Percentiles rank a stretch among this genome's conserved stretches.
Evolutionary conservation across 2,797 vertebrate genomes (phyloP).

Genomic region (Chaenodraco wilsoni): DNA sequence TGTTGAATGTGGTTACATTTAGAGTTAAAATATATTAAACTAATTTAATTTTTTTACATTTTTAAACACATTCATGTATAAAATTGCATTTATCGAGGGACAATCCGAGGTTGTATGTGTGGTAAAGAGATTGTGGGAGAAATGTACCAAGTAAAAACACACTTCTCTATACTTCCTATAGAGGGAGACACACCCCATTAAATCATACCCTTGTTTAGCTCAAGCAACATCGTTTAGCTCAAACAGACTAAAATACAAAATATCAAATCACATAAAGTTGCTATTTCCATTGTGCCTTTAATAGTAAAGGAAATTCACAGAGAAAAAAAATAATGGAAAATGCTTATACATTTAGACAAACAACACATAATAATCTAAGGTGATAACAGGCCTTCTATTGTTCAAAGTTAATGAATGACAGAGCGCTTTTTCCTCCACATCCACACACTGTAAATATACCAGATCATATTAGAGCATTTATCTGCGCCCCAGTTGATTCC

Average conservation of each 20-base stretch:
- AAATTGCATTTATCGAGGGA: not conserved
- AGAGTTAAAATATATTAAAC: not conserved
- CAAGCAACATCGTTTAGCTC: accelerated
- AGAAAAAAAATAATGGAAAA: conserved; percentile 37
- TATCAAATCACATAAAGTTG: conserved; percentile 29
- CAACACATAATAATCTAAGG: conserved; percentile 41
- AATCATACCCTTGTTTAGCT: conserved; percentile 9
- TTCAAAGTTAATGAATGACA: conserved; percentile 52
- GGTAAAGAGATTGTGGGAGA: not conserved
- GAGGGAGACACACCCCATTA: conserved; percentile 70
- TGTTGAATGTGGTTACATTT: not conserved
- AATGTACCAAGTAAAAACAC: not conserved
- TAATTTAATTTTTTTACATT: not conserved
- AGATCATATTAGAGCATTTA: conserved; percentile 58
- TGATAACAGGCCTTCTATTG: conserved; percentile 32
- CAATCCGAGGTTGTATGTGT: not conserved
- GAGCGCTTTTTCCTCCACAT: conserved; percentile 41
- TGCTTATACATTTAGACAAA: conserved; percentile 29
- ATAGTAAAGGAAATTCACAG: conserved; percentile 49
- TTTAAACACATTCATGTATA: not conserved
- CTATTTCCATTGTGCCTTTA: conserved; percentile 65
- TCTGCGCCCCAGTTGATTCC: conserved; percentile 82
- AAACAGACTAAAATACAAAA: conserved; percentile 27
- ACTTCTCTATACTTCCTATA: conserved; percentile 36
- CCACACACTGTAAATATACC: conserved; percentile 14